Percentiles rank a stretch among this genome's conserved stretches.
These are phyloP conservation scores for Rutilus rutilus DNA, from an alignment of 2,113 vertebrate species.

Conservation along the genomic window DNA sequence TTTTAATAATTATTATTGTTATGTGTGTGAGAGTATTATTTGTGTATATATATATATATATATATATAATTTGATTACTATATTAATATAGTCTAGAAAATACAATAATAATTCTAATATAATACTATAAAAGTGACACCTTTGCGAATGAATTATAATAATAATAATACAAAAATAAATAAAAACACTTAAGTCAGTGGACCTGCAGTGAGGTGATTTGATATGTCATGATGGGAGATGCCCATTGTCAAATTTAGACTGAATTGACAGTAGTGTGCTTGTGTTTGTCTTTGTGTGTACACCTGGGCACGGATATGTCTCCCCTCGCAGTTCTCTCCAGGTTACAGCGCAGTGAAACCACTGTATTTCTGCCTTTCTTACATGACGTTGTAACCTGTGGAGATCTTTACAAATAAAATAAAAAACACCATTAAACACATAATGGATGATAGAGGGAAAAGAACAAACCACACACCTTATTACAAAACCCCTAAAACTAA, in stretches of 20 bases:
- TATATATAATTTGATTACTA: no score
- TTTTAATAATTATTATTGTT: no score
- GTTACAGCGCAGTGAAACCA: slow-evolving; percentile 89
- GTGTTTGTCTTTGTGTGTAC: slow-evolving; percentile 38
- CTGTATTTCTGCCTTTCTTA: slow-evolving; percentile 85
- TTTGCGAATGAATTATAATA: neutral
- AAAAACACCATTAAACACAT: slow-evolving; percentile 1
- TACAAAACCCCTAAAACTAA: neutral
- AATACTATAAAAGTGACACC: neutral
- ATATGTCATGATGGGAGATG: neutral
- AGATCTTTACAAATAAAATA: slow-evolving; percentile 74
- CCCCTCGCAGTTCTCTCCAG: slow-evolving; percentile 80
- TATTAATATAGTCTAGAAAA: neutral
- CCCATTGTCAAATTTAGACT: neutral
- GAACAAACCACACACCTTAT: neutral
- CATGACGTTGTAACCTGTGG: slow-evolving; percentile 87
- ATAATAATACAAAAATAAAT: neutral
- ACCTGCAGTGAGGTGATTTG: neutral
- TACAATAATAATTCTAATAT: neutral
- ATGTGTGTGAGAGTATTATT: no score
- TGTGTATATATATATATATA: no score
- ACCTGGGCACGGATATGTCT: slow-evolving; percentile 90
- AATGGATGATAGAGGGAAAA: neutral
- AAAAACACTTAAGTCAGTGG: neutral
- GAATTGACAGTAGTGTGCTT: neutral